These are phyloP conservation scores for Macrosteles quadrilineatus DNA, from an alignment of 1,140 invertebrate genomes.

Conservation along the genomic window DNA sequence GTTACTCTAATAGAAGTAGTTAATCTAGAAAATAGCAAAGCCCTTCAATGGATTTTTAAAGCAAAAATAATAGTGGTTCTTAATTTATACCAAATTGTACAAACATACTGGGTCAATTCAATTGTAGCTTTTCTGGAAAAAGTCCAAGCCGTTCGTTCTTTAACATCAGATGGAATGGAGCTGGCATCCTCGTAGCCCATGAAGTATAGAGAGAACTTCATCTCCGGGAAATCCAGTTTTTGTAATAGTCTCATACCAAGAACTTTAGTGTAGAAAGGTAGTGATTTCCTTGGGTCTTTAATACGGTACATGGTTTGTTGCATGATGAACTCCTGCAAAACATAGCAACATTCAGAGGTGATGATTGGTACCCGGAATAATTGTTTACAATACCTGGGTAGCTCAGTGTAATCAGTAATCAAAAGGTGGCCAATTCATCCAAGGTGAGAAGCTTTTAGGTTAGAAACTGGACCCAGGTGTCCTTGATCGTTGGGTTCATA, in stretches of 20 bases:
- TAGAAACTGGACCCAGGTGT: too few relatives aligned
- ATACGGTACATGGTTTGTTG: constrained; percentile 97
- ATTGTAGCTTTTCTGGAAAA: constrained; percentile 83
- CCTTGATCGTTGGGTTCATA: too few relatives aligned
- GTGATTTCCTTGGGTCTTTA: constrained; percentile 82
- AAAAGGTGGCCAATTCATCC: neutral
- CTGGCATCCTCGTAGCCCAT: constrained; percentile 84
- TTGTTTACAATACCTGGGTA: neutral
- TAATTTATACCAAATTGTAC: too few relatives aligned
- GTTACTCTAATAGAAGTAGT: too few relatives aligned
- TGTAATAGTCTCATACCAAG: constrained; percentile 88
- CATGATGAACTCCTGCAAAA: constrained; percentile 78
- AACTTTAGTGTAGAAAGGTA: constrained; percentile 89
- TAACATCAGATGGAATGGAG: constrained; percentile 70
- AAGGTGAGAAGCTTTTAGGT: neutral
- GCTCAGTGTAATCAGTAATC: neutral
- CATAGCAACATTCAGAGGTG: too few relatives aligned
- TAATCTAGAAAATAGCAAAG: too few relatives aligned
- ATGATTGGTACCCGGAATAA: neutral
- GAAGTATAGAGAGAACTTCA: constrained; percentile 92
- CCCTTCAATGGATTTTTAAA: too few relatives aligned
- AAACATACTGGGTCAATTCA: constrained; percentile 89
- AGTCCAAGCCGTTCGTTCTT: constrained; percentile 72
- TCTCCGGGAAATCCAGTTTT: constrained; percentile 84
- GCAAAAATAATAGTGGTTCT: too few relatives aligned